Percentiles rank a stretch among this genome's conserved stretches.
Conservation (phyloP, 1,140 invertebrate species). For the Popillia japonica region DNA sequence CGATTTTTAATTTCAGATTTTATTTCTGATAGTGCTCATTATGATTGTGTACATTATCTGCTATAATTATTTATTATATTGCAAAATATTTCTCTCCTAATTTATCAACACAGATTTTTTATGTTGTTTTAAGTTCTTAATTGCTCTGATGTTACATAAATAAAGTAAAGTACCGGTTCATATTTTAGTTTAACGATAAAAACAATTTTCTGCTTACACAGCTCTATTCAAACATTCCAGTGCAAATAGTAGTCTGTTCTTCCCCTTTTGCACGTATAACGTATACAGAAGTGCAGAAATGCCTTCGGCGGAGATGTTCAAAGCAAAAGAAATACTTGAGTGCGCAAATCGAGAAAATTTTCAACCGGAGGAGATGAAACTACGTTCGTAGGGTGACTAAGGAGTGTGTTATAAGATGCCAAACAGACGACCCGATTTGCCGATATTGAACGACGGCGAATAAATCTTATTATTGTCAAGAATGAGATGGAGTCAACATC, state of each 20-base stretch:
- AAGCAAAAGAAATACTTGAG: conserved; percentile 2
- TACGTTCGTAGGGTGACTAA: not conserved
- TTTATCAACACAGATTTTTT: too few relatives aligned
- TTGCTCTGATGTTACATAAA: too few relatives aligned
- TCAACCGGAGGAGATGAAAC: not conserved
- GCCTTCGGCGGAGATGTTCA: not conserved
- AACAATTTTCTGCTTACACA: conserved; percentile 41
- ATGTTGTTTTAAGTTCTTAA: too few relatives aligned
- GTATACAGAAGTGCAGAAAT: not conserved
- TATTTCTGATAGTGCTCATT: too few relatives aligned
- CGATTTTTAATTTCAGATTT: too few relatives aligned
- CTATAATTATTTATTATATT: too few relatives aligned
- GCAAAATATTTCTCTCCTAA: too few relatives aligned
- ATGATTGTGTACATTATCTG: too few relatives aligned
- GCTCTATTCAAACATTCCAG: conserved; percentile 20
- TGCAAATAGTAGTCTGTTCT: not conserved
- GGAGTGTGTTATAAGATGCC: conserved; percentile 51
- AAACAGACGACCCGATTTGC: conserved; percentile 50
- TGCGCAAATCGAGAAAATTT: not conserved
- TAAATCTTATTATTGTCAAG: conserved; percentile 58
- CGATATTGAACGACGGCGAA: conserved; percentile 55
- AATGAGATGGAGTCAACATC: conserved; percentile 57
- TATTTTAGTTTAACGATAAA: too few relatives aligned
- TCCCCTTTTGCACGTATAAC: not conserved
- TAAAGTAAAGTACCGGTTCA: too few relatives aligned